phyloP scores from a whole-genome alignment of 2,113 vertebrate species.

The Corythaixoides concolor region DNA sequence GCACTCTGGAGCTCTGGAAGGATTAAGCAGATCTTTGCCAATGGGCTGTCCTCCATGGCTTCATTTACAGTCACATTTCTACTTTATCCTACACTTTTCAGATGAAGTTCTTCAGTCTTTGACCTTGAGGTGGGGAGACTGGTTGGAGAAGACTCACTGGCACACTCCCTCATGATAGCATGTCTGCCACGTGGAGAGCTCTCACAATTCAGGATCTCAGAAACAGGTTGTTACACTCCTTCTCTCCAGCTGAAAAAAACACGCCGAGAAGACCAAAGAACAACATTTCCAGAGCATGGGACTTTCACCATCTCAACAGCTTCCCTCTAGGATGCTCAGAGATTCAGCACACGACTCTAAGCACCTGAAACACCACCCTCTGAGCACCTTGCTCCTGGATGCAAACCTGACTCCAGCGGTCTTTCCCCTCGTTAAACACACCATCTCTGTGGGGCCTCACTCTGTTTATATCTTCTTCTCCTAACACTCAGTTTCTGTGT shows the following conservation, averaged over 20 bases:
- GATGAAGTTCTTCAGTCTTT: background rate
- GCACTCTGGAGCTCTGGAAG: background rate
- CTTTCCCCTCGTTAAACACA: background rate
- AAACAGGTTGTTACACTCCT: background rate
- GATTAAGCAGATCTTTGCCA: background rate
- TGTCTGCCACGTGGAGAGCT: fast-evolving
- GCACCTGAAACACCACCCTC: background rate
- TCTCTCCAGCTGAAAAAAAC: background rate
- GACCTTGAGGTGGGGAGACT: background rate
- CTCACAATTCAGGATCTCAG: background rate
- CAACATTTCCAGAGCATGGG: background rate
- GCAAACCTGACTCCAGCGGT: background rate
- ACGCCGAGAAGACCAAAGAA: background rate
- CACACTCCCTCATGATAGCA: fast-evolving
- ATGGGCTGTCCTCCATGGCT: background rate
- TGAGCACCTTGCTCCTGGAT: fast-evolving
- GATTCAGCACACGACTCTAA: background rate
- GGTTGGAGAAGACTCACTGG: background rate
- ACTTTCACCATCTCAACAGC: background rate
- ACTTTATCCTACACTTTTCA: background rate
- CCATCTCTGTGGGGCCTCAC: background rate
- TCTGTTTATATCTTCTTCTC: background rate
- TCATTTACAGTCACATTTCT: background rate
- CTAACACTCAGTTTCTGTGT: background rate
- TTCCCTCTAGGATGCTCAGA: background rate